Evolutionary conservation across 2,888 invertebrate species (phyloP), one percentile per base, ranked within the genome.

Genomic region (Gibbula magus): DNA sequence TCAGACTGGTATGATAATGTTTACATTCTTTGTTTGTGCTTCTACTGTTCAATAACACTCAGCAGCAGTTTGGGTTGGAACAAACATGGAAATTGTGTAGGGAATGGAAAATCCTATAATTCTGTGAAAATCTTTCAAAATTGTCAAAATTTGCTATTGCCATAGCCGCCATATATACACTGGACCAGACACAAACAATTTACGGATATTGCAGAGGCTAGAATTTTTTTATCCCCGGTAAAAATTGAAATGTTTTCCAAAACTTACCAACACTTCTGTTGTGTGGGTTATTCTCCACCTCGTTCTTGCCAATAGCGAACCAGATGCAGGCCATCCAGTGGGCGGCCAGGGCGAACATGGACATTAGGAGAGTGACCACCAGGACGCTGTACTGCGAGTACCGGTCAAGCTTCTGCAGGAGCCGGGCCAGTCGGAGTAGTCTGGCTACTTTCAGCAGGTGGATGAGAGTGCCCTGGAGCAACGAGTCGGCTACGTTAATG

Each of bases 271-370:
- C 95, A 93, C 96, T 96, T 96, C 96, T 96, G 86, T 95, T 95
- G 87, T 95, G 95, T 85, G 95, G 94, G 86, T 94, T 94, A 86
- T 94, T 94, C 77, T 95, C 94, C 84, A 96, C 95, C 93, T 98
- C 98, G 91, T 96, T 96, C 90, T 96, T 96, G 10, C 98, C 98
- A 88, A 98, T 97, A 88, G 97, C 97, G 93, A 96, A 98, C 98
- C 98, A 99, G 88, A 98, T 96, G 93, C 98, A 98, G 18, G 98
- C 98, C 83, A 98, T 94, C 98, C 98, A 98, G 93, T 99, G 98
- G 2, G 98, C 98, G 77, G 98, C 96, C 88, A 98, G 94, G 66
- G 97, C 96, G 94, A 98, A 99, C 89, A 96, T 97, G 79, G 98
- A 95, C 98, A 99, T 98, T 89, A 98, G 94, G 83, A 99, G 94